Percentiles rank a stretch among this genome's conserved stretches.
Evolutionary conservation across 2,888 invertebrate species (phyloP).

Genomic region (Heliconius cydno): DNA sequence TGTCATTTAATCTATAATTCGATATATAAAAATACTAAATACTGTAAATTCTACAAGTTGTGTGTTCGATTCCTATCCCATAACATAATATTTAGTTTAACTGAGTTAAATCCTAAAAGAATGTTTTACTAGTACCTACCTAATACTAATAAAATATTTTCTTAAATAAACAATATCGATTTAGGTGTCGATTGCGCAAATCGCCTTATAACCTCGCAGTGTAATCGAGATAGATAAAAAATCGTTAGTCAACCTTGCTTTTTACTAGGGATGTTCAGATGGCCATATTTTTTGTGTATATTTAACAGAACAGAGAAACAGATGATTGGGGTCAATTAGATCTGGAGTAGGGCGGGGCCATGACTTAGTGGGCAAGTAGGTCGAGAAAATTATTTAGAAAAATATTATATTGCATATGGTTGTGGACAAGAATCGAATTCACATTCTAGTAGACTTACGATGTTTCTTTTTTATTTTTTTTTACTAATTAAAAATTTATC

Average conservation of each 20-base stretch:
- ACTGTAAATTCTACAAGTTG: no score
- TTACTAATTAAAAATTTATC: background rate
- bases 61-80: no score
- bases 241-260: constrained; percentile 61
- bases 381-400: background rate
- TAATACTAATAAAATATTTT: constrained; percentile 22
- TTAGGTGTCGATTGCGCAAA: constrained; percentile 54
- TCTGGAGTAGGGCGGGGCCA: constrained; percentile 57
- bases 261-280: constrained; percentile 69
- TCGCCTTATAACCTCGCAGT: constrained; percentile 54
- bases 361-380: constrained; percentile 49
- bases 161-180: constrained; percentile 24
- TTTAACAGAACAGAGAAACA: constrained; percentile 31
- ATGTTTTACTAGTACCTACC: no score
- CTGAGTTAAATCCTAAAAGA: no score
- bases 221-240: constrained; percentile 55
- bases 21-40: no score
- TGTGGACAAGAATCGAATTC: background rate
- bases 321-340: constrained; percentile 58
- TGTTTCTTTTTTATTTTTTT: background rate
- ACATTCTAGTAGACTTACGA: background rate
- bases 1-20: background rate
- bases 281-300: constrained; percentile 60
- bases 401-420: background rate
- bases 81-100: no score